Evolutionary conservation across 2,113 vertebrate genomes (phyloP).

Genomic region (Ochotona princeps): DNA sequence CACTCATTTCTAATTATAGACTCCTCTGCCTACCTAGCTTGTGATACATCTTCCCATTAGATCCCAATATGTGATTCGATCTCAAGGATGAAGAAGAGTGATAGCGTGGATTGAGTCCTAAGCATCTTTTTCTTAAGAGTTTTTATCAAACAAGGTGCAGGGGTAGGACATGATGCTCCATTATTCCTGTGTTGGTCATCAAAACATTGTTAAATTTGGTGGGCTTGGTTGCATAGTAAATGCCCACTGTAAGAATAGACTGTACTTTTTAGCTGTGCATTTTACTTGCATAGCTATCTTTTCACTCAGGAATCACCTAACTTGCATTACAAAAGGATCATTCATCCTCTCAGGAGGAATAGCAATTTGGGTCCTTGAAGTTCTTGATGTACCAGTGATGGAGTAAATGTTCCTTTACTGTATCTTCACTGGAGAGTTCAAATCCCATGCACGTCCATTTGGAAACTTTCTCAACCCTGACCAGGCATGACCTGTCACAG

Average conservation of each 20-base stretch:
- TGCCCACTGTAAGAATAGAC: not conserved
- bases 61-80: not conserved
- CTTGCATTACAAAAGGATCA: not conserved
- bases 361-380: not conserved
- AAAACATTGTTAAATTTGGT: not conserved
- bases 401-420: not conserved
- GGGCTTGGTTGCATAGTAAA: not conserved
- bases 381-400: not conserved
- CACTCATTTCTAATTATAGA: not conserved
- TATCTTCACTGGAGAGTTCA: not conserved
- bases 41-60: not conserved
- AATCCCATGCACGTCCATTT: not conserved
- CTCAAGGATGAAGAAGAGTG: constrained; percentile 27
- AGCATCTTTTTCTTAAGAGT: not conserved
- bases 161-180: not conserved
- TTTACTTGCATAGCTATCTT: not conserved
- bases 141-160: not conserved
- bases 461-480: not conserved
- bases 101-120: not conserved
- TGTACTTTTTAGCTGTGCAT: not conserved
- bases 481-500: not conserved
- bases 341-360: not conserved
- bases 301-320: not conserved
- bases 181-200: not conserved
- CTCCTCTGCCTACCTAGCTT: not conserved